Conservation (phyloP, 1,140 invertebrate genomes). For the Centruroides vittatus region DNA sequence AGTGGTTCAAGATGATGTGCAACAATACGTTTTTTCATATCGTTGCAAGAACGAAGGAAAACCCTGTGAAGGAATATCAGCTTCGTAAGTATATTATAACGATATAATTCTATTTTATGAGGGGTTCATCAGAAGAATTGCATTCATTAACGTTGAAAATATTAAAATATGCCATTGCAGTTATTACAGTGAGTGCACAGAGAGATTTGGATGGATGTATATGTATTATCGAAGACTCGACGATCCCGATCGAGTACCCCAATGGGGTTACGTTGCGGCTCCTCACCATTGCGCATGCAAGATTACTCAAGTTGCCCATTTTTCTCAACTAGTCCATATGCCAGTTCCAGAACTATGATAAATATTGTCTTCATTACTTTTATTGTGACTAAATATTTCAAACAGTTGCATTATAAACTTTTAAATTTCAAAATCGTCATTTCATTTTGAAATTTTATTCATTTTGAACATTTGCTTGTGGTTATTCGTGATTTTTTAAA, state of each 20-base stretch:
- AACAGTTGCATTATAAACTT: too few species aligned
- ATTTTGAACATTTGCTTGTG: too few species aligned
- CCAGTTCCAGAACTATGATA: too few species aligned
- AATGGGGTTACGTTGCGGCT: conserved; percentile 18
- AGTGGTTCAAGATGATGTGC: conserved; percentile 18
- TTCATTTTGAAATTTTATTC: too few species aligned
- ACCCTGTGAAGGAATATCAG: conserved; percentile 12
- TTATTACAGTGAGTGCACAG: conserved; percentile 20
- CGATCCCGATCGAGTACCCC: conserved; percentile 7
- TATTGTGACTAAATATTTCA: too few species aligned
- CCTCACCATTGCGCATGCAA: conserved; percentile 23
- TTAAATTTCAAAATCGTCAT: too few species aligned
- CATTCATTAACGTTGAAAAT: too few species aligned
- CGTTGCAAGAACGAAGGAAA: conserved; percentile 12
- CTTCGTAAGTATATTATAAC: conserved; percentile 6
- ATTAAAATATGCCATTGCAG: neutral
- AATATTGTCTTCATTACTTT: too few species aligned
- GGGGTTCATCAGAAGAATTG: too few species aligned
- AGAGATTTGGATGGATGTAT: conserved; percentile 20
- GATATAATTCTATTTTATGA: neutral
- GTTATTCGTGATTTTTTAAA: too few species aligned
- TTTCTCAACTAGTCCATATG: neutral
- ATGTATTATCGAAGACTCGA: conserved; percentile 18
- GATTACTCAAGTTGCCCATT: conserved; percentile 10
- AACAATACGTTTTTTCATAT: conserved; percentile 20